Base-by-base conservation (phyloP, 2,888 invertebrate genomes). In the Cataglyphis altisquamis region DNA sequence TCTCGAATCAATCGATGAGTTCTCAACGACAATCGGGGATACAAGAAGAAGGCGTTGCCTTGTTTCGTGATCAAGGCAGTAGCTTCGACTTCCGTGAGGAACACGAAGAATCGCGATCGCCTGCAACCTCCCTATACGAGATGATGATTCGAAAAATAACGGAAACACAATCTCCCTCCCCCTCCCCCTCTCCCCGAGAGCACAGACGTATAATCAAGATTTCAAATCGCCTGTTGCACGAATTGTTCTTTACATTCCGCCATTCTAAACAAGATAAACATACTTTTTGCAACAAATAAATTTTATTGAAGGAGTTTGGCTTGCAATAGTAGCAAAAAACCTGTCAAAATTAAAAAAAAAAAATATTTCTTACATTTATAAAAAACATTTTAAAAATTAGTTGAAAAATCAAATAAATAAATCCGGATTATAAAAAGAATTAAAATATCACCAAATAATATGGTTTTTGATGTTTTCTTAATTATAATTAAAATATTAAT, bases 11-110 rank as follows among this genome's bases (percentile, higher is more conserved):
- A 75, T 83, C 68, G 75, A 25, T 39, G 75, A 36, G 63, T n/a
- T 57, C 57, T 48, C 62, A 25, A 57, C 82, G 78, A 85, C 86
- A 75, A 32, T 62, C 60, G 62, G 29, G 84, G 55, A 73, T 68
- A 41, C 72, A 85, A 85, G 86, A 81, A 82, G 84, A 32, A 82
- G 85, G 88, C 91, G 88, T 88, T 86, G 84, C 67, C 57, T 78
- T 83, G 72, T 85, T 86, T 86, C 83, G 84, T 60, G 85, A 81
- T 77, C 83, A 70, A 74, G 85, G 62, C 12, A 55, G 63, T 25
- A 82, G 74, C 67, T 85, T 86, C 82, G 73, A 48, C 64, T 84
- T 84, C 77, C 77, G 64, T 52, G 77, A 84, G 70, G 52, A 52
- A 62, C 73, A 60, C 3, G 41, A 21, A 68, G 73, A 70, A 75